Percentiles rank a stretch among this genome's conserved stretches.
Conservation (phyloP, 2,797 vertebrate species). For the Pseudomugil tenellus region DNA sequence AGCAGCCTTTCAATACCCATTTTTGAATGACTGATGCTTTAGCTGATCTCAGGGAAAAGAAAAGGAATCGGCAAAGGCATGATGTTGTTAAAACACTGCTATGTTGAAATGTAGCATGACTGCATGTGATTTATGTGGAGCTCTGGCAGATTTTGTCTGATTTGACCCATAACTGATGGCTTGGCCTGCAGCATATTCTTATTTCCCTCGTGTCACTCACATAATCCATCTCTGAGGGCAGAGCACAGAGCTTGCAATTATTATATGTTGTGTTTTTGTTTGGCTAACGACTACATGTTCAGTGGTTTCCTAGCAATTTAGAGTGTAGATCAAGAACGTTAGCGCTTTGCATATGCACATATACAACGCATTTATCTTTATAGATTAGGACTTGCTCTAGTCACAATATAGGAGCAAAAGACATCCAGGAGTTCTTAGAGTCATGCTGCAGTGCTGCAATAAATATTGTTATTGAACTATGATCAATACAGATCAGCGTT, state of each 20-base stretch:
- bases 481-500: slow-evolving; percentile 67
- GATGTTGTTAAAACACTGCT: slow-evolving; percentile 39
- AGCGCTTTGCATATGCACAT: slow-evolving; percentile 11
- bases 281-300: slow-evolving; percentile 33
- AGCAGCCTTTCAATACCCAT: neutral
- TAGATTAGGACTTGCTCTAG: neutral
- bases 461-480: slow-evolving; percentile 53
- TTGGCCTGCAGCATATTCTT: slow-evolving; percentile 80
- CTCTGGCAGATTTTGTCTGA: slow-evolving; percentile 74
- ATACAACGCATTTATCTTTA: neutral
- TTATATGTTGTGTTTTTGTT: slow-evolving; percentile 54
- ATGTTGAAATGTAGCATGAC: slow-evolving; percentile 58
- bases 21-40: neutral
- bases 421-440: slow-evolving; percentile 31
- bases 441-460: slow-evolving; percentile 40
- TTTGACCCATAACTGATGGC: slow-evolving; percentile 85
- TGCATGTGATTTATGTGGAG: slow-evolving; percentile 75
- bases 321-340: slow-evolving; percentile 16
- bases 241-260: slow-evolving; percentile 60
- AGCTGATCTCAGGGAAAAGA: slow-evolving; percentile 1
- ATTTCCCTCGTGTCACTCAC: slow-evolving; percentile 84
- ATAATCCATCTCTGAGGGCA: slow-evolving; percentile 78
- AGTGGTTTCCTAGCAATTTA: slow-evolving; percentile 18
- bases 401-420: neutral
- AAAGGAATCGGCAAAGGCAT: slow-evolving; percentile 34